Evolutionary conservation across 2,888 invertebrate genomes (phyloP), one percentile per base, ranked within the genome.

Genomic region (Meandrusa payeni): DNA sequence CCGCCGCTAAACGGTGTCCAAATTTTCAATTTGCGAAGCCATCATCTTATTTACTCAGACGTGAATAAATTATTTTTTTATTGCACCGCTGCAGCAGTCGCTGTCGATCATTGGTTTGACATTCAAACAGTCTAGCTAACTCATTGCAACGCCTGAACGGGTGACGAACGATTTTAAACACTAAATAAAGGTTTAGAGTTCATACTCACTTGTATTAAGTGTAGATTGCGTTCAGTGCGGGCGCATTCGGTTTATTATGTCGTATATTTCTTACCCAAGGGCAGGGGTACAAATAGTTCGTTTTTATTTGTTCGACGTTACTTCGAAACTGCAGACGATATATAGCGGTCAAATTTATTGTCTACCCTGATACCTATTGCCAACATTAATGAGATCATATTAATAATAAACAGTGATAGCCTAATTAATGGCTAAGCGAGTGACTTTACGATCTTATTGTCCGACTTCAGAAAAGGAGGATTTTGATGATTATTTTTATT

Each of bases 21-120:
- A 64, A 72, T 66, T 63, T 64, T 58, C 65, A 64, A 70, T 75
- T 71, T 70, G 57, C 60, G 53, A 51, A 50, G 58, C 63, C 69
- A 74, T 76, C 77, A 76, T 69, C 65, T 75, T 82, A 76, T 85
- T 82, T 81, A 80, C 78, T 59, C 77, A 66, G 78, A 82, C 73
- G 65, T 72, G 76, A 77, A 85, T 83, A 80, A 79, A 83, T 83
- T 79, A 82, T 83, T 76, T 79, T 81, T 86, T 86, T 85, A 87
- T 85, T 82, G 78, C 76, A 69, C 58, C 65, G 67, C 61, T 72
- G 76, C 74, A 74, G 69, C 76, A 73, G 77, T 71, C 77, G 60
- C 58, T 69, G 71, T 70, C 75, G 80, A 82, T 85, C 80, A 87
- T 87, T 87, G 80, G 81, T 87, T 86, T 87, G 87, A 87, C 87